Evolutionary conservation across 1,140 invertebrate species (phyloP).

Genomic region (Diorhabda elongata): DNA sequence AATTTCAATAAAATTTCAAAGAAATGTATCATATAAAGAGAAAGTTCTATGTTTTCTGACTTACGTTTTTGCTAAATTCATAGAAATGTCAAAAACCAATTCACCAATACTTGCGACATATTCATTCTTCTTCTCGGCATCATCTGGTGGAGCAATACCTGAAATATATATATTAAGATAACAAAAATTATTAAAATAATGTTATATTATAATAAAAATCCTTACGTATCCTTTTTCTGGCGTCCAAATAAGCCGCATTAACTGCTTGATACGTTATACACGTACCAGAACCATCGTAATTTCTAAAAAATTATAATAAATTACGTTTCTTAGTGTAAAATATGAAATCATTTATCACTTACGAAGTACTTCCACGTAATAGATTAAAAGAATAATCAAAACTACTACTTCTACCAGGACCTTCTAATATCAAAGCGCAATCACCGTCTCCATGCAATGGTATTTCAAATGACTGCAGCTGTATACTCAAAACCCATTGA

Average conservation of each 20-base stretch:
- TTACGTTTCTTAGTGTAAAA: too few species aligned
- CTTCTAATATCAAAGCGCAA: constrained; percentile 70
- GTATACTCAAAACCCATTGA: constrained; percentile 28
- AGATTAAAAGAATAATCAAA: constrained; percentile 81
- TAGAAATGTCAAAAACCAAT: constrained; percentile 78
- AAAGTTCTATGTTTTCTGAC: constrained; percentile 38
- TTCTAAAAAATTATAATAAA: constrained; percentile 52
- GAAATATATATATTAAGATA: constrained; percentile 22
- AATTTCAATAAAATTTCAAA: constrained; percentile 18
- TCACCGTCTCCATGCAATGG: constrained; percentile 53
- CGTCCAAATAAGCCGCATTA: constrained; percentile 82
- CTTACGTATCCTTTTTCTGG: constrained; percentile 80
- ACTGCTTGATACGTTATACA: constrained; percentile 91
- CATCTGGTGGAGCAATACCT: constrained; percentile 72
- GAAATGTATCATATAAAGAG: constrained; percentile 3
- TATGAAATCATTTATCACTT: constrained; percentile 48
- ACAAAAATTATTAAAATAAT: neutral
- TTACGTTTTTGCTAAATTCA: constrained; percentile 81
- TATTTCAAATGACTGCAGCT: constrained; percentile 44
- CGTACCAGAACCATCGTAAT: constrained; percentile 65
- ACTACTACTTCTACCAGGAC: constrained; percentile 67
- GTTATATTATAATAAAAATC: constrained; percentile 28
- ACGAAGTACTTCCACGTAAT: constrained; percentile 62
- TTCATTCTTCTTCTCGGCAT: constrained; percentile 69
- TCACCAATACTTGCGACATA: constrained; percentile 80